Evolutionary conservation across 2,113 vertebrate genomes (phyloP).

Genomic region (Camelus bactrianus): DNA sequence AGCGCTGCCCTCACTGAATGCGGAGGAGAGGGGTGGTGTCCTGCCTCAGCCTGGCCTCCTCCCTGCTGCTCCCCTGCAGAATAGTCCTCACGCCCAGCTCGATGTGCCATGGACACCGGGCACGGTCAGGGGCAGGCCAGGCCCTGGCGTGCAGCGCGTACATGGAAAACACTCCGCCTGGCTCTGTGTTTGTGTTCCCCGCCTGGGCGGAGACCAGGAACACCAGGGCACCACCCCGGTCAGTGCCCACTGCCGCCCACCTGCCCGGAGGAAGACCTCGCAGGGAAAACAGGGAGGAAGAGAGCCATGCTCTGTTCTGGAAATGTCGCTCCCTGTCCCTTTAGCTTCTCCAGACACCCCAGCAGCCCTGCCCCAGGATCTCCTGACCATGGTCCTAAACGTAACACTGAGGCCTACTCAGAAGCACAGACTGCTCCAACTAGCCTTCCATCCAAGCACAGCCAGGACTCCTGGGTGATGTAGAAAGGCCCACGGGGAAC

Average conservation of each 20-base stretch:
- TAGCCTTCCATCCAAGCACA: not conserved
- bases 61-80: not conserved
- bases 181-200: not conserved
- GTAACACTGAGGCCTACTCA: not conserved
- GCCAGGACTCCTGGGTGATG: not conserved
- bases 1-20: no score
- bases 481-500: not conserved
- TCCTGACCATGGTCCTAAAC: not conserved
- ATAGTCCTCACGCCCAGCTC: not conserved
- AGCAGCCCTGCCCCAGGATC: not conserved
- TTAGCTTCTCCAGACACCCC: not conserved
- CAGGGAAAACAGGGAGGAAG: not conserved
- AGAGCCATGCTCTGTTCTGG: not conserved
- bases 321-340: not conserved
- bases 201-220: constrained; percentile 72
- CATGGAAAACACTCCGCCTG: constrained; percentile 63
- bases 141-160: not conserved
- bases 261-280: not conserved
- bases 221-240: constrained; percentile 64
- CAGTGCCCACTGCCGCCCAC: not conserved
- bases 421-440: not conserved
- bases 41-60: not conserved
- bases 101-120: not conserved
- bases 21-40: no score
- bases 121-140: not conserved